Conservation (phyloP, 2,797 vertebrate species). For the Notolepis coatsorum region DNA sequence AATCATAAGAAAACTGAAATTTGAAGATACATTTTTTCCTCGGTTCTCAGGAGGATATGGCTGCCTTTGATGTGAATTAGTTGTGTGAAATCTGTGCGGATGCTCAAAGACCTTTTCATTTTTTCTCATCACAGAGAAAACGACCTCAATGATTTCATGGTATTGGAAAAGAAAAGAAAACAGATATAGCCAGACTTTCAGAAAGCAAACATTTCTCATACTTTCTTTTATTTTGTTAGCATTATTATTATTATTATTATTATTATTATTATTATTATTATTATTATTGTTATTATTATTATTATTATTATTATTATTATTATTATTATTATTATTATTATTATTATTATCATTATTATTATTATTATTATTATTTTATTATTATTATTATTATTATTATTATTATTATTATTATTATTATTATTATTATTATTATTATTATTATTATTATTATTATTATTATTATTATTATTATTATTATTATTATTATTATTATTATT, state of each 20-base stretch:
- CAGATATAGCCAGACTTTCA: slow-evolving; percentile 14
- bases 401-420: slow-evolving; percentile 47
- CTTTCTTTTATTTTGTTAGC: slow-evolving; percentile 5
- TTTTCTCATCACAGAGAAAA: slow-evolving; percentile 25
- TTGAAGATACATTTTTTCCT: too few species aligned
- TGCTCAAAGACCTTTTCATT: slow-evolving; percentile 16
- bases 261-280: too few species aligned
- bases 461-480: too few species aligned
- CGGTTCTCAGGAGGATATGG: too few species aligned
- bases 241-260: slow-evolving; percentile 47
- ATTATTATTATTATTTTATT: background rate
- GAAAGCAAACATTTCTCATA: slow-evolving; percentile 9
- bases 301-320: too few species aligned
- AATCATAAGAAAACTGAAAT: too few species aligned
- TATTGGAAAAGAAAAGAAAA: slow-evolving; percentile 18
- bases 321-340: too few species aligned
- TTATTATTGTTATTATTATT: too few species aligned
- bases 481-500: too few species aligned
- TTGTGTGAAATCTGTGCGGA: slow-evolving; percentile 53
- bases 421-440: too few species aligned
- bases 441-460: too few species aligned
- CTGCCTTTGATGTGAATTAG: slow-evolving; percentile 59
- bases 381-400: slow-evolving; percentile 32
- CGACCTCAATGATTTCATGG: slow-evolving; percentile 6
- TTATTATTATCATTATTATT: too few species aligned